A percentile compares a stretch with the other conserved stretches of the same genome.
Evolutionary conservation across 2,888 invertebrate species (phyloP).

Genomic region (Caenorhabditis zanzibari): DNA sequence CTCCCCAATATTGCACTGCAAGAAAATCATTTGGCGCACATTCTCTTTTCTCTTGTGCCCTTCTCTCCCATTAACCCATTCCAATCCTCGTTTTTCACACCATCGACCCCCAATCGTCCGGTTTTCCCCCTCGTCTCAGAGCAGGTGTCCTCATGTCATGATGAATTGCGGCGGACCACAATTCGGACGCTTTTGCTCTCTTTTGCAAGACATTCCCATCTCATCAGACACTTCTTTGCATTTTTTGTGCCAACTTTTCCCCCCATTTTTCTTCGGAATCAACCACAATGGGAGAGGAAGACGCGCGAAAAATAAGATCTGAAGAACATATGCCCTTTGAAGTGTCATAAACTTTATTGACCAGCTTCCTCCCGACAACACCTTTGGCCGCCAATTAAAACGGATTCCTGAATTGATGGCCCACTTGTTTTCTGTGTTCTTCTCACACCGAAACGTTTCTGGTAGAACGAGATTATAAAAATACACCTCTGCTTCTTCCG

Average conservation of each 20-base stretch:
- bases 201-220: slow-evolving; percentile 43
- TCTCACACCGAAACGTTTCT: background rate
- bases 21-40: slow-evolving; percentile 59
- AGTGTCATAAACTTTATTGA: slow-evolving; percentile 59
- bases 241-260: slow-evolving; percentile 27
- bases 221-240: slow-evolving; percentile 41
- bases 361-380: slow-evolving; percentile 45
- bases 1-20: slow-evolving; percentile 32
- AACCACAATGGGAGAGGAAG: background rate
- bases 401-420: slow-evolving; percentile 39
- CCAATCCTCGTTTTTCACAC: slow-evolving; percentile 58
- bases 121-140: slow-evolving; percentile 12
- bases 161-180: slow-evolving; percentile 54
- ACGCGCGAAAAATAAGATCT: slow-evolving; percentile 29
- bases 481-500: slow-evolving; percentile 35
- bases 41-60: background rate
- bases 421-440: slow-evolving; percentile 15
- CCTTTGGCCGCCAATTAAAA: slow-evolving; percentile 23
- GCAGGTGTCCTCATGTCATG: slow-evolving; percentile 51
- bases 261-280: slow-evolving; percentile 14
- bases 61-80: slow-evolving; percentile 25
- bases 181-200: background rate
- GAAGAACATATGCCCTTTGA: slow-evolving; percentile 38
- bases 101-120: slow-evolving; percentile 15
- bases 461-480: slow-evolving; percentile 24